phyloP scores from a whole-genome alignment of 2,797 vertebrate species.

The Lagodon rhomboides region DNA sequence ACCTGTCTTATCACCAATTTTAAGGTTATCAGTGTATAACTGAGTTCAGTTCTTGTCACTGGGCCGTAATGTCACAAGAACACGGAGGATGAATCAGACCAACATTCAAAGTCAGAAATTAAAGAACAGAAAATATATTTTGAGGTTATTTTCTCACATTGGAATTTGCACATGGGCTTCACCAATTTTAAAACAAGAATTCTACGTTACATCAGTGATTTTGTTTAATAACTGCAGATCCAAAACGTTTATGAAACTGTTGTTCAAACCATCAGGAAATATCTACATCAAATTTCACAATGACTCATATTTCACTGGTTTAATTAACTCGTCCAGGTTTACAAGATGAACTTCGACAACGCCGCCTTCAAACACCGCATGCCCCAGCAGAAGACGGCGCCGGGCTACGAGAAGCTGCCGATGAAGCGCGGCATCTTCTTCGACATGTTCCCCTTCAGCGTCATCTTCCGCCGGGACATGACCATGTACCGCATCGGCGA shows the following conservation, averaged over 20 bases:
- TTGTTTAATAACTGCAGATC: neutral
- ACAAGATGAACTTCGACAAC: conserved; percentile 88
- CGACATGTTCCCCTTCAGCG: conserved; percentile 88
- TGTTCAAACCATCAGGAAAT: neutral
- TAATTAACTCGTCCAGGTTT: conserved; percentile 72
- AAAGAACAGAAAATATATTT: neutral
- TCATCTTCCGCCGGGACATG: conserved; percentile 87
- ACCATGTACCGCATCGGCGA: conserved; percentile 87
- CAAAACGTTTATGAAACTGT: neutral
- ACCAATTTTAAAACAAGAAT: neutral
- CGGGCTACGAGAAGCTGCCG: conserved; percentile 86
- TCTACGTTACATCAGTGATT: neutral
- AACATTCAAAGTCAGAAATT: too few species aligned
- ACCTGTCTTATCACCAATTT: too few species aligned
- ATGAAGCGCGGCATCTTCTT: conserved; percentile 87
- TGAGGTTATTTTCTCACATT: neutral
- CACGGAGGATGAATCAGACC: too few species aligned
- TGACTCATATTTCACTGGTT: neutral
- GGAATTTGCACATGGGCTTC: neutral
- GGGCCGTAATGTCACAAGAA: too few species aligned
- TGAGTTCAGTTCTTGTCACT: too few species aligned
- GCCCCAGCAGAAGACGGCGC: conserved; percentile 86
- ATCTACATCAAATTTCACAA: too few species aligned
- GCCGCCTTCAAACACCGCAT: conserved; percentile 87
- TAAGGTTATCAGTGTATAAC: too few species aligned